A percentile compares a stretch with the other conserved stretches of the same genome.
These are phyloP conservation scores for Nyctalus aviator DNA, from an alignment of 2,797 vertebrate genomes.

Conservation along the genomic window DNA sequence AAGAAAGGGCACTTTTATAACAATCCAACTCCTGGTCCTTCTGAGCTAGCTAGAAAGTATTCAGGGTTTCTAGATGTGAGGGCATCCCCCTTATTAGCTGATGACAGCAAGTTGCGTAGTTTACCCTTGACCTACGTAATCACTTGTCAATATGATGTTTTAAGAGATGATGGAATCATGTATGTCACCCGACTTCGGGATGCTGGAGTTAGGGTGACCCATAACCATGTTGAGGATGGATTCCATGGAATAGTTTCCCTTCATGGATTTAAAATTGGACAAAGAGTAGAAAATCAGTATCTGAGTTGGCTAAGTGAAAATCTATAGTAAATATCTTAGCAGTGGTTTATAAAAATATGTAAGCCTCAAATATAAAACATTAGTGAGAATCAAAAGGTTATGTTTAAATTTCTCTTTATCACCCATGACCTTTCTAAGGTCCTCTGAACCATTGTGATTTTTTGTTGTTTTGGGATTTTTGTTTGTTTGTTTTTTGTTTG, in stretches of 20 bases:
- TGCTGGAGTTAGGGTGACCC: conserved; percentile 89
- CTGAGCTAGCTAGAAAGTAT: not conserved
- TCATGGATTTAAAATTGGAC: conserved; percentile 87
- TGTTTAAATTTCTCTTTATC: conserved; percentile 3
- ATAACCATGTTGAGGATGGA: conserved; percentile 88
- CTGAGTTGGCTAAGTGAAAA: conserved; percentile 91
- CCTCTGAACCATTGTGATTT: not conserved
- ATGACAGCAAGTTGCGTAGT: conserved; percentile 83
- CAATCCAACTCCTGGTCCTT: conserved; percentile 28
- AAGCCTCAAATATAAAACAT: not conserved
- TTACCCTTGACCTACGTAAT: conserved; percentile 91
- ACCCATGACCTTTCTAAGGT: not conserved
- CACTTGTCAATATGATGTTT: conserved; percentile 93
- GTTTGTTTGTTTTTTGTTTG: not conserved
- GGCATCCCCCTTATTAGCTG: conserved; percentile 90
- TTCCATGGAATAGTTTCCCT: conserved; percentile 92
- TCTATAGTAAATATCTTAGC: conserved; percentile 82
- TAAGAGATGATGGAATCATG: conserved; percentile 94
- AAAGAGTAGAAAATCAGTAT: conserved; percentile 86
- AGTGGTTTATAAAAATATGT: not conserved
- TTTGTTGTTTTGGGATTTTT: not conserved
- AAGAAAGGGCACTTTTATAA: conserved; percentile 86
- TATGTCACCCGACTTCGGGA: conserved; percentile 90
- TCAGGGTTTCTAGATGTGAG: conserved; percentile 87
- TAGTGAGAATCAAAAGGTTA: not conserved